Conservation (phyloP, 64 coral and sea anemone species). For the Cladopsammia gracilis region DNA sequence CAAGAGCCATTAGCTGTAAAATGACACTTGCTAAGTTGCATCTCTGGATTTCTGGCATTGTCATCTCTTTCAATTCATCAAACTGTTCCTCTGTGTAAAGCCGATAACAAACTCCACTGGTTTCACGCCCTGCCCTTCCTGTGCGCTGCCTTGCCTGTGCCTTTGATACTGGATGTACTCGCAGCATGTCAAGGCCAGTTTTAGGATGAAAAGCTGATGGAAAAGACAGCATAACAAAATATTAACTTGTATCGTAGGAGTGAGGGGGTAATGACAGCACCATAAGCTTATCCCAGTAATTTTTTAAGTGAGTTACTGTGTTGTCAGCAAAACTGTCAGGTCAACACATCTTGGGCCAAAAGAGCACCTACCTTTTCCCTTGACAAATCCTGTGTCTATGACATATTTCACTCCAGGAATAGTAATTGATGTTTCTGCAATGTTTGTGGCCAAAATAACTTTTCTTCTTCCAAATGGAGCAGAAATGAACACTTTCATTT, state of each 20-base stretch:
- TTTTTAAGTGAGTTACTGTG: no score
- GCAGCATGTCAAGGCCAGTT: slow-evolving; percentile 93
- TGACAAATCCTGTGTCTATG: slow-evolving; percentile 97
- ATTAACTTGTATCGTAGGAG: no score
- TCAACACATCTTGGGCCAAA: not conserved
- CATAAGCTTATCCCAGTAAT: no score
- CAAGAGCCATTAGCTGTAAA: slow-evolving; percentile 91
- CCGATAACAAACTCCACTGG: slow-evolving; percentile 88
- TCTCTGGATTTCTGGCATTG: slow-evolving; percentile 91
- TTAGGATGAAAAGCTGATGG: slow-evolving; percentile 87
- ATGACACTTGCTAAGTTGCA: slow-evolving; percentile 89
- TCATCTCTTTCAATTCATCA: slow-evolving; percentile 78
- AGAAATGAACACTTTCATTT: slow-evolving; percentile 92
- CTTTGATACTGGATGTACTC: slow-evolving; percentile 94
- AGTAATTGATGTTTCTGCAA: slow-evolving; percentile 98
- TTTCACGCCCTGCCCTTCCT: slow-evolving; percentile 92
- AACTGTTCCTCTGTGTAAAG: slow-evolving; percentile 98
- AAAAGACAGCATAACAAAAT: no score
- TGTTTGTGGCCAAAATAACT: slow-evolving; percentile 94
- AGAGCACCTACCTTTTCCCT: slow-evolving; percentile 87
- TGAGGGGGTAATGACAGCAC: no score
- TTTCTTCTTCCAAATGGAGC: slow-evolving; percentile 75
- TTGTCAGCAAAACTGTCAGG: not conserved
- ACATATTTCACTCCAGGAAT: slow-evolving; percentile 99
- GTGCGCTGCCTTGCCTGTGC: slow-evolving; percentile 90